These are phyloP conservation scores for Calycopis cecrops DNA, from an alignment of 1,140 invertebrate species.

Conservation along the genomic window DNA sequence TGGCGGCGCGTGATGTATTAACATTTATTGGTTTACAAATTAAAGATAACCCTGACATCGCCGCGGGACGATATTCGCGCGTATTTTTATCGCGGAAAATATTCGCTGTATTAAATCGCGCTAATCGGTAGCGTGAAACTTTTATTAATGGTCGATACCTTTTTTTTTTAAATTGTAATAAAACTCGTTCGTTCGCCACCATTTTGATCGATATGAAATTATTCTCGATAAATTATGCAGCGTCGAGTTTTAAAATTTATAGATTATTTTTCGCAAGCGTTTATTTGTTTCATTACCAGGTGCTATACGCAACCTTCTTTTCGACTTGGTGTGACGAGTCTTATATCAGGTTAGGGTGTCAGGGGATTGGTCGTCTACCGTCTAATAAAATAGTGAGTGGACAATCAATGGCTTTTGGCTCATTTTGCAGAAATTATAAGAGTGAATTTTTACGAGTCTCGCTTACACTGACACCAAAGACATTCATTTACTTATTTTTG, in stretches of 20 bases:
- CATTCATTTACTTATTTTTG: no score
- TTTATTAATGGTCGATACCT: slow-evolving; percentile 45
- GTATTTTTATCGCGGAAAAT: slow-evolving; percentile 46
- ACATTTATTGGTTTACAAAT: slow-evolving; percentile 70
- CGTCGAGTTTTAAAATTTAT: slow-evolving; percentile 48
- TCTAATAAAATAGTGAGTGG: no score
- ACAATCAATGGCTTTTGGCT: no score
- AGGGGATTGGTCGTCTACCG: no score
- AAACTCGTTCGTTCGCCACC: slow-evolving; percentile 31
- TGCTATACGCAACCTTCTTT: slow-evolving; percentile 34
- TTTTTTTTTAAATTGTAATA: slow-evolving; percentile 42
- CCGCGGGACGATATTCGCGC: slow-evolving; percentile 32
- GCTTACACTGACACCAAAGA: no score
- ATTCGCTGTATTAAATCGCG: slow-evolving; percentile 53
- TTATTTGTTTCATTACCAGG: slow-evolving; percentile 43
- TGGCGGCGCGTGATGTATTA: slow-evolving; percentile 58
- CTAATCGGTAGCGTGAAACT: slow-evolving; percentile 54
- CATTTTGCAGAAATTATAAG: no score
- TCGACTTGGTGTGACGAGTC: no score
- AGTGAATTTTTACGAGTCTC: no score
- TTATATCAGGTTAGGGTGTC: no score
- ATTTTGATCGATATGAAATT: slow-evolving; percentile 46
- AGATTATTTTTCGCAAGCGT: slow-evolving; percentile 39
- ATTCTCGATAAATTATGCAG: slow-evolving; percentile 51
- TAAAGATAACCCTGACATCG: slow-evolving; percentile 56